phyloP scores from a whole-genome alignment of 2,113 vertebrate genomes.

The Nothoprocta pentlandii region DNA sequence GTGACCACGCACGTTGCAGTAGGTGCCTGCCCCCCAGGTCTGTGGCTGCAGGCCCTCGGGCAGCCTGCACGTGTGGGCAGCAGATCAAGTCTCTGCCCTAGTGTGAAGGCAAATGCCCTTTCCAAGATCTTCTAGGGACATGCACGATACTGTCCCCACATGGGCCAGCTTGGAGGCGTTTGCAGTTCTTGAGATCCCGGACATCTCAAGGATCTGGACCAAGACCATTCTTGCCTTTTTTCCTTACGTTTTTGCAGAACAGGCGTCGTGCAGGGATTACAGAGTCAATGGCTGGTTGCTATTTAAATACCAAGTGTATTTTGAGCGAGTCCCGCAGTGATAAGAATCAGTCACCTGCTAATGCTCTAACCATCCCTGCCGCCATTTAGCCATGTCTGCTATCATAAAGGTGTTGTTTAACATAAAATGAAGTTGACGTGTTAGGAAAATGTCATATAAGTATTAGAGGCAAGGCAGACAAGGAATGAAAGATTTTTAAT shows the following conservation, averaged over 20 bases:
- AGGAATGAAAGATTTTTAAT: neutral
- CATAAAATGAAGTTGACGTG: conserved; percentile 16
- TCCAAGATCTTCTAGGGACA: conserved; percentile 78
- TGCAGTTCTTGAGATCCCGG: conserved; percentile 84
- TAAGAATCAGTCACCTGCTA: conserved; percentile 84
- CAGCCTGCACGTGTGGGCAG: conserved; percentile 55
- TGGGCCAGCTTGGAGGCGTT: conserved; percentile 82
- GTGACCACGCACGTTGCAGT: conserved; percentile 60
- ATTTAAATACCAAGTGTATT: conserved; percentile 88
- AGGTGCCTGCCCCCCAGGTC: conserved; percentile 64
- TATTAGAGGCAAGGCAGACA: neutral
- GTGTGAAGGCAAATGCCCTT: conserved; percentile 78
- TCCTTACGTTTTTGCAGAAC: conserved; percentile 72
- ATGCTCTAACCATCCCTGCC: conserved; percentile 79
- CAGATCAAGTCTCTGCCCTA: conserved; percentile 74
- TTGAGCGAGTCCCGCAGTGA: conserved; percentile 72
- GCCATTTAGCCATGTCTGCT: conserved; percentile 61
- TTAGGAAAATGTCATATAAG: conserved; percentile 8
- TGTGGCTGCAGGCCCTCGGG: neutral
- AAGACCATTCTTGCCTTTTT: conserved; percentile 87
- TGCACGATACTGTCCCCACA: conserved; percentile 85
- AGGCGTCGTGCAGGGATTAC: conserved; percentile 84
- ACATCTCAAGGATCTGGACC: conserved; percentile 83
- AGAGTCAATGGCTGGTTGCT: conserved; percentile 84
- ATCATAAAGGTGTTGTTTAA: neutral